Base-by-base conservation (phyloP, 1,140 invertebrate genomes). In the Procambarus clarkii region DNA sequence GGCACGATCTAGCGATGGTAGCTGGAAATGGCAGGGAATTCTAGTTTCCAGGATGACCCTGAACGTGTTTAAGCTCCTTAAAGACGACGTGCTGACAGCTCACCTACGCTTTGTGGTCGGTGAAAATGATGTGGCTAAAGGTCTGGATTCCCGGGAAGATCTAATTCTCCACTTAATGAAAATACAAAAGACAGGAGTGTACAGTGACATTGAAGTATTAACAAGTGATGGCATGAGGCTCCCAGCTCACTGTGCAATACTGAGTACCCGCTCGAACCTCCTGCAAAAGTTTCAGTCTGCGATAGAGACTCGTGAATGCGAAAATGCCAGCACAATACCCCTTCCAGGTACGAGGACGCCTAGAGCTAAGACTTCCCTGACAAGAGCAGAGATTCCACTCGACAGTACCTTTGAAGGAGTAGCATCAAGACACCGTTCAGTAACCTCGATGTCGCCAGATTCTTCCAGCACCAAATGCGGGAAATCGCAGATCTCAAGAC, bases 261-360 rank as follows among this genome's bases (percentile, higher is more conserved):
- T 92, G 21, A n/a, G 13, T 13, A 45, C 69, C 5, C 85, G 91
- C 4, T 92, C 85, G 8, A 77, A 76, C 48, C 91, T 92, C 78
- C 86, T 92, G 34, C 60, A 83, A 11, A 80, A 76, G 44, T 8
- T 24, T 21, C 4, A 21, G 3, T 18, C 8, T 4, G n/a, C 2
- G 34, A 85, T 64, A 50, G 24, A 48, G 74, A 9, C 7, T 11
- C 24, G 34, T n/a, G 24, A 4, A 46, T 45, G 44, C 15, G 44
- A 71, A 13, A 64, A 11, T 8, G 50, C 69, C 24, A 48, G 15
- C 21, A 18, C 15, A 3, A 24, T 45, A 50, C 18, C 46, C n/a
- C 34, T 76, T 18, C 21, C 71, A 24, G 69, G 50, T 3, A 3
- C 48, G 1, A 45, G 45, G 5, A n/a, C 0, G 5, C 18, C 24